Conservation (phyloP, 2,888 invertebrate genomes). For the Harpalus rufipes region DNA sequence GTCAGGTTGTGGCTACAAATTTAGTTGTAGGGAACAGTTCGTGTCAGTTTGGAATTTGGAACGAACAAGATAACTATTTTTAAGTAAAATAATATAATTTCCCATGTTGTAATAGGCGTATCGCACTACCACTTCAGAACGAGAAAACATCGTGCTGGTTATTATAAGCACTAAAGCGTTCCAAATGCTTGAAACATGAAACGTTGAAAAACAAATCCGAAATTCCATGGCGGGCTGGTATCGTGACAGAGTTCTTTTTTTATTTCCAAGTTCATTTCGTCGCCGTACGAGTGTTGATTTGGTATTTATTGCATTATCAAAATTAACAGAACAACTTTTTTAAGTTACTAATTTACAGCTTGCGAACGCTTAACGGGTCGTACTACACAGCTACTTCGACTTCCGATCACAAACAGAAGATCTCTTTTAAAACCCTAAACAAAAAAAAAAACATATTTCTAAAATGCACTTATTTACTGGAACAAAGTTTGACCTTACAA, state of each 20-base stretch:
- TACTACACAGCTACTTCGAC: slow-evolving; percentile 42
- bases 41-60: slow-evolving; percentile 37
- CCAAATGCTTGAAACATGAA: slow-evolving; percentile 58
- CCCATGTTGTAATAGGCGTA: slow-evolving; percentile 42
- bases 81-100: slow-evolving; percentile 53
- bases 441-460: no score
- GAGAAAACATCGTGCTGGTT: slow-evolving; percentile 48
- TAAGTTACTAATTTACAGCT: slow-evolving; percentile 62
- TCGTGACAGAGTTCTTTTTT: slow-evolving; percentile 57
- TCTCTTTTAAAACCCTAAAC: background rate
- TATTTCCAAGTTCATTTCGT: slow-evolving; percentile 60
- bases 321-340: slow-evolving; percentile 64
- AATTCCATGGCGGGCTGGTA: slow-evolving; percentile 51
- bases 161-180: slow-evolving; percentile 46
- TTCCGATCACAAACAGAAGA: background rate
- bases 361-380: slow-evolving; percentile 28
- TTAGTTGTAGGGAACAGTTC: background rate
- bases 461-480: no score
- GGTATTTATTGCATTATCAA: slow-evolving; percentile 67
- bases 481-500: background rate
- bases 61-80: slow-evolving; percentile 50
- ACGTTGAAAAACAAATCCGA: slow-evolving; percentile 51
- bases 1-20: slow-evolving; percentile 11
- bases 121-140: slow-evolving; percentile 49
- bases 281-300: slow-evolving; percentile 64